phyloP scores from a whole-genome alignment of 2,113 vertebrate genomes.

The Hippocampus mohnikei region DNA sequence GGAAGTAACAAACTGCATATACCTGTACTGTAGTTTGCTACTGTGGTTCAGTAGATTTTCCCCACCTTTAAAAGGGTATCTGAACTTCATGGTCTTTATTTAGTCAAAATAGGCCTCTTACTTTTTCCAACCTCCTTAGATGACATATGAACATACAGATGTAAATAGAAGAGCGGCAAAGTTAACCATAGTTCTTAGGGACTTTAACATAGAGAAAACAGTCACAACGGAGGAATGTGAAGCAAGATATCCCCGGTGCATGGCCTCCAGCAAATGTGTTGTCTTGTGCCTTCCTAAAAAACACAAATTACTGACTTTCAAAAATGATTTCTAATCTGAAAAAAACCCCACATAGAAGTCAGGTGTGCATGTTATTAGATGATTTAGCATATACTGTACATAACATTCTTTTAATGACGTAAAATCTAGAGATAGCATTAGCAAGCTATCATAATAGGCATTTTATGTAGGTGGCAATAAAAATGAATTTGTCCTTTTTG shows the following conservation, averaged over 20 bases:
- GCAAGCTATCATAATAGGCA: not conserved
- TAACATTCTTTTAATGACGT: no score
- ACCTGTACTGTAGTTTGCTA: no score
- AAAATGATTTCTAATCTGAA: not conserved
- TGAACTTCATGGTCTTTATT: not conserved
- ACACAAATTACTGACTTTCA: no score
- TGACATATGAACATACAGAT: not conserved
- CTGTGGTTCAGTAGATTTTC: not conserved
- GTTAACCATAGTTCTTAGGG: not conserved
- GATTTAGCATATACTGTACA: no score
- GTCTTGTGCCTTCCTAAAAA: no score
- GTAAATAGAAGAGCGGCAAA: not conserved
- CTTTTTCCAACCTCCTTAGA: not conserved
- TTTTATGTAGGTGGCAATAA: not conserved
- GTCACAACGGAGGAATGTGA: not conserved
- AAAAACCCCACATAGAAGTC: not conserved
- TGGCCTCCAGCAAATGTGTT: no score
- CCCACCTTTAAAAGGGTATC: not conserved
- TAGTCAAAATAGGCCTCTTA: not conserved
- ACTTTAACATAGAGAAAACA: not conserved
- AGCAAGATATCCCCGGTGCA: not conserved
- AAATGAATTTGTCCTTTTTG: no score
- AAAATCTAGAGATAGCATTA: no score
- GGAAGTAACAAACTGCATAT: not conserved
- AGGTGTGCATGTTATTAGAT: no score